These are phyloP conservation scores for Lepas anatifera DNA, from an alignment of 2,888 invertebrate species.

Conservation along the genomic window DNA sequence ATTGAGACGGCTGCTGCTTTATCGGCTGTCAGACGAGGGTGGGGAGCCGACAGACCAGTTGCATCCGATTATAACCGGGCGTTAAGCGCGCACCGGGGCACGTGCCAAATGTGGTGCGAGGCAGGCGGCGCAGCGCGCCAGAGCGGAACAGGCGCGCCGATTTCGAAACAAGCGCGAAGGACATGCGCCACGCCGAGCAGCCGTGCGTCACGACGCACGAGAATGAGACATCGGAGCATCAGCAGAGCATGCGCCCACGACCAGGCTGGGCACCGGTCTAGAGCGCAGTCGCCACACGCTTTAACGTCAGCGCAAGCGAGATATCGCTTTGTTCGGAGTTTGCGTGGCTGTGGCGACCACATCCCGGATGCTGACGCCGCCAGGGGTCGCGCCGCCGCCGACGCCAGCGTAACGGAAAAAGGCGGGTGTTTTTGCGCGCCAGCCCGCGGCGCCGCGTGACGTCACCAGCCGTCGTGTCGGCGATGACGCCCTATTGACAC, in stretches of 20 bases:
- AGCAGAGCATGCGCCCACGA: background rate
- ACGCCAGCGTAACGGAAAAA: slow-evolving; percentile 27
- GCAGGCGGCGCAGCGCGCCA: slow-evolving; percentile 40
- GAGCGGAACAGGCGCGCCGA: slow-evolving; percentile 19
- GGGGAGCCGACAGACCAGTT: no score
- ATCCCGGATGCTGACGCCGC: no score
- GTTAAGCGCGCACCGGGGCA: no score
- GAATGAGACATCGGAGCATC: slow-evolving; percentile 13
- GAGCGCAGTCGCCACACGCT: slow-evolving; percentile 34
- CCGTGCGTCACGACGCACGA: slow-evolving; percentile 15
- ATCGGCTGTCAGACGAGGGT: slow-evolving; percentile 34
- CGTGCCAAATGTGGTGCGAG: no score
- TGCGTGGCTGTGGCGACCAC: no score
- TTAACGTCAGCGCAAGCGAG: no score
- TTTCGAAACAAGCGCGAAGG: slow-evolving; percentile 29
- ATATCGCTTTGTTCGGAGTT: no score
- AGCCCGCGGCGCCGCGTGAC: slow-evolving; percentile 19
- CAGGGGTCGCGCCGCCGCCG: slow-evolving; percentile 29
- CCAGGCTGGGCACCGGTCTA: slow-evolving; percentile 18
- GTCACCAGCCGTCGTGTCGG: slow-evolving; percentile 18
- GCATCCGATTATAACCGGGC: no score
- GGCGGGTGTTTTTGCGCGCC: slow-evolving; percentile 30
- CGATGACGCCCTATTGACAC: slow-evolving; percentile 26
- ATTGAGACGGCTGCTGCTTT: slow-evolving; percentile 17
- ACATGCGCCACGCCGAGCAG: slow-evolving; percentile 43